phyloP scores from a whole-genome alignment of 2,113 vertebrate species.

The Dendrocopos noguchii region DNA sequence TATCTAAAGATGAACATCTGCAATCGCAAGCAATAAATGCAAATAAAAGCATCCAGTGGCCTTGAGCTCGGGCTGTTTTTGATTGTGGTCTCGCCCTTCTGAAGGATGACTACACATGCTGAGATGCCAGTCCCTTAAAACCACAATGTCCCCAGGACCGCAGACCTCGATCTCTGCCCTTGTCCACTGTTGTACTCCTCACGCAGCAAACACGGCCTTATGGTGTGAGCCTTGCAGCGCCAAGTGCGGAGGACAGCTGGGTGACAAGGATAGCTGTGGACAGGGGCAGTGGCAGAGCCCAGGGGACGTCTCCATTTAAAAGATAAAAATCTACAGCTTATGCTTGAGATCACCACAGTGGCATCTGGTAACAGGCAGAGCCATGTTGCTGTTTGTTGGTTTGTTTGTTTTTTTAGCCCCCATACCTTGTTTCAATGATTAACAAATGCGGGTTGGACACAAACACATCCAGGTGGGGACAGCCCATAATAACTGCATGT shows the following conservation, averaged over 20 bases:
- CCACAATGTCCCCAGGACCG: constrained; percentile 58
- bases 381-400: not conserved
- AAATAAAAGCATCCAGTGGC: not conserved
- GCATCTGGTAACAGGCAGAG: not conserved
- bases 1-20: not conserved
- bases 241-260: not conserved
- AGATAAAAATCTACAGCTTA: constrained; percentile 70
- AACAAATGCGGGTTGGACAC: not conserved
- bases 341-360: constrained; percentile 54
- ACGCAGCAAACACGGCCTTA: not conserved
- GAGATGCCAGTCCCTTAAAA: constrained; percentile 14
- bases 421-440: not conserved
- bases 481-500: not conserved
- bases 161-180: constrained; percentile 56
- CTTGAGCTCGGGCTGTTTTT: not conserved
- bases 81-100: not conserved
- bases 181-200: constrained; percentile 59
- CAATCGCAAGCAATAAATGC: not conserved
- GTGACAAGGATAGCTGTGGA: constrained; percentile 71
- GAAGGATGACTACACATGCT: not conserved
- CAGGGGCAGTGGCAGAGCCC: constrained; percentile 64
- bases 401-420: not conserved
- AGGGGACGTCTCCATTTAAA: constrained; percentile 52
- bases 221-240: constrained; percentile 58
- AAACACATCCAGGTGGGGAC: not conserved